Evolutionary conservation across 2,797 vertebrate genomes (phyloP).

Genomic region (Hippoglossus hippoglossus): DNA sequence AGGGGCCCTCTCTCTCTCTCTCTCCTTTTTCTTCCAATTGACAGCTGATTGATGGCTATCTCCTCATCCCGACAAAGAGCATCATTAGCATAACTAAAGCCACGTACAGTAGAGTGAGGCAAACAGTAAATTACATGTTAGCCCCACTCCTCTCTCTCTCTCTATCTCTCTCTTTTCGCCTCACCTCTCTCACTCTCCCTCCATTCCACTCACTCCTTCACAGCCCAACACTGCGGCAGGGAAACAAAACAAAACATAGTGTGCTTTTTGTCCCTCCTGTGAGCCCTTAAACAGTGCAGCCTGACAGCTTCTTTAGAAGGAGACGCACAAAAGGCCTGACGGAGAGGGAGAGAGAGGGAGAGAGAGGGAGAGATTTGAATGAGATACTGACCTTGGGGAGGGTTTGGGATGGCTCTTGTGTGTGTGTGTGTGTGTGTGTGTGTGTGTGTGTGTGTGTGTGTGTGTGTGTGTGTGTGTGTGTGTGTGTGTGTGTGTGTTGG

Average conservation of each 20-base stretch:
- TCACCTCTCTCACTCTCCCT: conserved; percentile 44
- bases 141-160: conserved; percentile 78
- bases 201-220: conserved; percentile 72
- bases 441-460: too few species aligned
- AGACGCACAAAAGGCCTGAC: conserved; percentile 90
- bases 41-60: conserved; percentile 99
- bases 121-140: conserved; percentile 99
- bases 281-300: conserved; percentile 80
- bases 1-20: conserved; percentile 87
- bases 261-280: conserved; percentile 77
- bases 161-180: conserved; percentile 75
- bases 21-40: conserved; percentile 92
- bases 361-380: conserved; percentile 45
- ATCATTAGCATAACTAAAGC: conserved; percentile 99
- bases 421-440: too few species aligned
- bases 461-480: too few species aligned
- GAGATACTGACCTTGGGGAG: conserved; percentile 59
- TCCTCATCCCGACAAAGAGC: conserved; percentile 96
- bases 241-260: conserved; percentile 80
- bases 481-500: too few species aligned
- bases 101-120: conserved; percentile 97
- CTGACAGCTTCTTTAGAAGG: conserved; percentile 99
- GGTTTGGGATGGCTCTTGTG: conserved; percentile 19
- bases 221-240: conserved; percentile 61
- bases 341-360: conserved; percentile 23